These are phyloP conservation scores for Stenotaenia linearis DNA, from an alignment of 2,888 invertebrate species.

Conservation along the genomic window DNA sequence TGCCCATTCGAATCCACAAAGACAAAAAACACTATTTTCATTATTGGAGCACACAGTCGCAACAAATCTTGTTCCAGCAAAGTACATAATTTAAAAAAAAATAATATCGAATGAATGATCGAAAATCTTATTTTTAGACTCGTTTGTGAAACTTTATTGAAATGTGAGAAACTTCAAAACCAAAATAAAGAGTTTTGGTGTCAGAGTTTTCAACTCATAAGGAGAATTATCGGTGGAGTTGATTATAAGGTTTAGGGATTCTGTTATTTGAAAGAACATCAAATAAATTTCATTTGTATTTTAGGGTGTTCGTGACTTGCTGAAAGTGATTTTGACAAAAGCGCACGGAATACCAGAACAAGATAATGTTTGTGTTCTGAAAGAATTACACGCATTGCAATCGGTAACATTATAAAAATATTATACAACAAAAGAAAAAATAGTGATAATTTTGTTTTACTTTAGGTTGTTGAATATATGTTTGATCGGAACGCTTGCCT, in stretches of 20 bases:
- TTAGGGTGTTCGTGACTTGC: conserved; percentile 49
- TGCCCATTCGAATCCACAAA: conserved; percentile 65
- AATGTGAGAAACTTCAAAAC: conserved; percentile 73
- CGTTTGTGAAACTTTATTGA: conserved; percentile 79
- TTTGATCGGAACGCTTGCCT: conserved; percentile 88
- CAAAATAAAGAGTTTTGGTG: conserved; percentile 83
- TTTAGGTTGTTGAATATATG: conserved; percentile 80
- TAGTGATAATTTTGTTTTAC: too few species aligned
- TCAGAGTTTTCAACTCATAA: conserved; percentile 74
- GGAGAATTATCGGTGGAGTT: conserved; percentile 79
- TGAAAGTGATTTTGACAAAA: conserved; percentile 62
- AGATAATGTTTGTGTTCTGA: conserved; percentile 71
- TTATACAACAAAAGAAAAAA: too few species aligned
- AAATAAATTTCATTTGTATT: background rate
- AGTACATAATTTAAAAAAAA: conserved; percentile 50
- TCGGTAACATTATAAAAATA: too few species aligned
- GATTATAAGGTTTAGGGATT: conserved; percentile 79
- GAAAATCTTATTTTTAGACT: conserved; percentile 54
- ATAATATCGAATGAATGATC: too few species aligned
- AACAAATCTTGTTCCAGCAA: conserved; percentile 65
- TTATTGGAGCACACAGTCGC: conserved; percentile 70
- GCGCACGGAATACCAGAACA: conserved; percentile 72
- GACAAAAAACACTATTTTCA: conserved; percentile 67
- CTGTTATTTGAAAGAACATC: background rate
- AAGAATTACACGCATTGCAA: conserved; percentile 73